Base-by-base conservation (phyloP, 1,140 invertebrate species). In the Ridgeia piscesae region DNA sequence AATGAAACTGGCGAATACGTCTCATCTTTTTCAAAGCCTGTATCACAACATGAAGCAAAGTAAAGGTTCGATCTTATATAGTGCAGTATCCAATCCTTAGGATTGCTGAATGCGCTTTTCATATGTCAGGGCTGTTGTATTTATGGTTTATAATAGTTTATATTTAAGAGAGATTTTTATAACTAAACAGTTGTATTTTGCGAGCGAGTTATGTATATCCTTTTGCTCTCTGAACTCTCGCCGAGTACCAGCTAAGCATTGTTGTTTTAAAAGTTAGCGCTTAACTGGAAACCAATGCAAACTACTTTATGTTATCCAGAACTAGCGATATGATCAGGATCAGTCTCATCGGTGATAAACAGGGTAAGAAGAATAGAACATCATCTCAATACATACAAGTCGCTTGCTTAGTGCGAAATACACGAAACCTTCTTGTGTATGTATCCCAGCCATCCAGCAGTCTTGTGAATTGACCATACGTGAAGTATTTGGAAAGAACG, bases 1-100 rank as follows among this genome's bases (percentile, higher is more conserved):
- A 93, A 34, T 93, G 92, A 2, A 92, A 93, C 42, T 93, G 92
- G 89, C 35, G 89, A 4, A 90, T 34, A 89, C 88, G 50, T 34
- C 91, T 48, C 48, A 33, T 33, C 48, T 91, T 48, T 42, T 90
- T 42, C 89, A 6, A 42, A 21, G 14, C 17, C 89, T 34, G 6
- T 90, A 17, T 34, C 27, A 77, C 58, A 77, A 90, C 89, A 34
- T 1, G 17, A 35, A 34, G 34, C 33, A 14, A 33, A 34, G 89
- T 34, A 33, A n/a, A 33, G 17, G 11, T 34, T 34, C 33, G 14
- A 90, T n/a, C n/a, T n/a, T n/a, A n/a, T n/a, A n/a, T n/a, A n/a
- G n/a, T n/a, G n/a, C n/a, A n/a, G 89, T 17, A 89, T 50, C 48
- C 21, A n/a, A n/a, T 0, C 8, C n/a, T 0, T 17, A 89, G 31